Percentiles rank a stretch among this genome's conserved stretches.
These are phyloP conservation scores for Pseudobourletiella spinata DNA, from an alignment of 1,140 invertebrate genomes.

Conservation along the genomic window DNA sequence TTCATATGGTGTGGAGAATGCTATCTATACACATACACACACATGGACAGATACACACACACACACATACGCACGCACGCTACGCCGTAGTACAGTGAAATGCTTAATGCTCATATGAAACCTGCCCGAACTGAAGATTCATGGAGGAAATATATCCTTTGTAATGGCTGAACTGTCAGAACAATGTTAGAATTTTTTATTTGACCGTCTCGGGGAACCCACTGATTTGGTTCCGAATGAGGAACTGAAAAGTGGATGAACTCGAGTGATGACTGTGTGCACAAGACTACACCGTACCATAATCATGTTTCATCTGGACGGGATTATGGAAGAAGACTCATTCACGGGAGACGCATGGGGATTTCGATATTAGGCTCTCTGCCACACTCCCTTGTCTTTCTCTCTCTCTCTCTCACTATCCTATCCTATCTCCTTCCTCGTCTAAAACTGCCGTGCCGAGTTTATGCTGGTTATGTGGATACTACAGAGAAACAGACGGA, in stretches of 20 bases:
- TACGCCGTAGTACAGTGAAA: background rate
- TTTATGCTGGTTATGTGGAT: too few relatives aligned
- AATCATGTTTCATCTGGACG: slow-evolving; percentile 15
- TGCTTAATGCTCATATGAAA: background rate
- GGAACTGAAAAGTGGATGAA: background rate
- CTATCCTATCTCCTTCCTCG: background rate
- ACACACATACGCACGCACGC: background rate
- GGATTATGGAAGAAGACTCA: slow-evolving; percentile 9
- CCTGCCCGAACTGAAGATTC: slow-evolving; percentile 6
- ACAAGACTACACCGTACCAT: background rate
- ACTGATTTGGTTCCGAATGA: slow-evolving; percentile 3
- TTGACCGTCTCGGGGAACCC: slow-evolving; percentile 1
- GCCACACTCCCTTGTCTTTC: too few relatives aligned
- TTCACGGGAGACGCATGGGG: background rate
- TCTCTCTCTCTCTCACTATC: slow-evolving; percentile 1
- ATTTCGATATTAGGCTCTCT: background rate
- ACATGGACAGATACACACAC: too few relatives aligned
- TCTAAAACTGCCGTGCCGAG: too few relatives aligned
- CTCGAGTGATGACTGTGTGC: slow-evolving; percentile 1
- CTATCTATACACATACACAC: too few relatives aligned
- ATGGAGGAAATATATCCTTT: slow-evolving; percentile 8
- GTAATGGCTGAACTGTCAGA: slow-evolving; percentile 5
- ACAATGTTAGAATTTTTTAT: slow-evolving; percentile 6
- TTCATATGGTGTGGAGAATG: too few relatives aligned
- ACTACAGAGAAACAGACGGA: too few relatives aligned